Evolutionary conservation across 2,113 vertebrate species (phyloP).

Genomic region (Connochaetes taurinus): DNA sequence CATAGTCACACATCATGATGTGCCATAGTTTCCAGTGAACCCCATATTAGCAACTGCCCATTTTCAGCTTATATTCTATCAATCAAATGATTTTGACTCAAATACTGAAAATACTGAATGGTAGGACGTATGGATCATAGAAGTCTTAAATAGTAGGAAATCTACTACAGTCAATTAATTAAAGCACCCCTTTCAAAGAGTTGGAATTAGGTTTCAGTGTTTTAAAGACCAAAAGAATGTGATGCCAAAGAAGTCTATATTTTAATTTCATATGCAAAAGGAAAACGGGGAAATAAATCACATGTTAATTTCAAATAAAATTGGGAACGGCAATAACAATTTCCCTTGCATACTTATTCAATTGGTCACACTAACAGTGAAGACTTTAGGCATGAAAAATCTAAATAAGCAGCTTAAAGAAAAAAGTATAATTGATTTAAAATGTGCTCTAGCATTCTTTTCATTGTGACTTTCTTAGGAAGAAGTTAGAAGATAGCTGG

Average conservation of each 20-base stretch:
- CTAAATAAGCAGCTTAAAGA: background rate
- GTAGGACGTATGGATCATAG: background rate
- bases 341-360: background rate
- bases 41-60: background rate
- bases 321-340: background rate
- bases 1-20: background rate
- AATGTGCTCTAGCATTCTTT: background rate
- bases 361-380: background rate
- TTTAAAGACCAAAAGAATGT: background rate
- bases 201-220: background rate
- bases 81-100: background rate
- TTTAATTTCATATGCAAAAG: background rate
- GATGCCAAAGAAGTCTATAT: background rate
- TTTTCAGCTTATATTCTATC: background rate
- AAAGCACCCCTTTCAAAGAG: background rate
- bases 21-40: background rate
- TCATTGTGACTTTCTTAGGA: background rate
- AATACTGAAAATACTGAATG: background rate
- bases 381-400: background rate
- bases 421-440: background rate
- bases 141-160: background rate
- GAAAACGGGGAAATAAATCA: background rate
- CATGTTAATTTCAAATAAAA: background rate
- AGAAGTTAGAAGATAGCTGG: background rate
- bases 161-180: background rate